A percentile compares a stretch with the other conserved stretches of the same genome.
phyloP scores from a whole-genome alignment of 2,888 invertebrate genomes.

The Elmis aenea region DNA sequence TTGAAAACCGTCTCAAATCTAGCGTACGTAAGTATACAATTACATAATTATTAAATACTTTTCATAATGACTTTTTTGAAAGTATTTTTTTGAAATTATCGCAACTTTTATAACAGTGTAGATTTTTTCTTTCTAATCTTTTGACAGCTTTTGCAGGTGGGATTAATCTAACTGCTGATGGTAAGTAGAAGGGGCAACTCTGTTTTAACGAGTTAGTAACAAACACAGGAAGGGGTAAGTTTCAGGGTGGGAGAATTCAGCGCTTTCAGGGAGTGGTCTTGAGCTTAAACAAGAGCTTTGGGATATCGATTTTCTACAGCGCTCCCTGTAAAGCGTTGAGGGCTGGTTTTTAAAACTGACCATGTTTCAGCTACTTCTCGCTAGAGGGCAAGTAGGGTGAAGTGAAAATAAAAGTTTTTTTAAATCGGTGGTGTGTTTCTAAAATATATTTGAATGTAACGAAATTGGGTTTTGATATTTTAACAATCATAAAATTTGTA shows the following conservation, averaged over 20 bases:
- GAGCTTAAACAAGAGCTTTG: slow-evolving; percentile 3
- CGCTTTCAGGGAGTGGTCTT: slow-evolving; percentile 8
- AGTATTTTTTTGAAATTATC: too few relatives aligned
- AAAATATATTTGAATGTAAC: too few relatives aligned
- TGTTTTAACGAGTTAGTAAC: slow-evolving; percentile 1
- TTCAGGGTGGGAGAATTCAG: slow-evolving; percentile 2
- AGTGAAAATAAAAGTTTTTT: too few relatives aligned
- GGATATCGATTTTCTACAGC: slow-evolving; percentile 9
- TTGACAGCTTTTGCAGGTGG: neutral
- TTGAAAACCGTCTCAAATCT: too few relatives aligned
- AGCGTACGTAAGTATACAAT: too few relatives aligned
- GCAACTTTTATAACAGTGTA: slow-evolving; percentile 12
- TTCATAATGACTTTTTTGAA: too few relatives aligned
- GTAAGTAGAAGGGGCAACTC: slow-evolving; percentile 5
- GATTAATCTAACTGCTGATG: neutral
- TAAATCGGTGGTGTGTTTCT: too few relatives aligned
- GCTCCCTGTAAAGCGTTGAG: slow-evolving; percentile 4
- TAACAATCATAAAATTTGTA: too few relatives aligned
- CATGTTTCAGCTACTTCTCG: slow-evolving; percentile 3
- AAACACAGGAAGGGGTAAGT: neutral
- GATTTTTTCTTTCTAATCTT: slow-evolving; percentile 6
- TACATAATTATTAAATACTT: too few relatives aligned
- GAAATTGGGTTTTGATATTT: too few relatives aligned
- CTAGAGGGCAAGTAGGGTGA: too few relatives aligned
- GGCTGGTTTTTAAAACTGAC: neutral